Percentiles rank a stretch among this genome's conserved stretches.
Evolutionary conservation across 1,140 invertebrate genomes (phyloP).

Genomic region (Pinna nobilis): DNA sequence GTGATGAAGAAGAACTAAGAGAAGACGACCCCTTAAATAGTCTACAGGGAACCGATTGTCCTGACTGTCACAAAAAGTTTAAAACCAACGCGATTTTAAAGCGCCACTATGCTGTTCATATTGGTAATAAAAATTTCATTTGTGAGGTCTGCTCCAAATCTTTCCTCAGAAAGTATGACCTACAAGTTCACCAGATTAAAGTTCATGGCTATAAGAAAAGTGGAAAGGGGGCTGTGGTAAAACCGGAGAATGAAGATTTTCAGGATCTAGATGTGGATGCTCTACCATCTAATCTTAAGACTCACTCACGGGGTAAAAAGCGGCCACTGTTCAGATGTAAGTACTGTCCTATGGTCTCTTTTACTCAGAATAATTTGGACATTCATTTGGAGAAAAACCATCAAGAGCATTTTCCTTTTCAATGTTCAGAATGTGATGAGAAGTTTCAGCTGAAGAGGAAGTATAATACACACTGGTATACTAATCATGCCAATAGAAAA

Average conservation of each 20-base stretch:
- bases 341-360: background rate
- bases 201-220: slow-evolving; percentile 17
- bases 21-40: background rate
- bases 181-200: slow-evolving; percentile 30
- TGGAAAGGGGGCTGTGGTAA: slow-evolving; percentile 10
- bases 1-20: background rate
- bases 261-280: slow-evolving; percentile 10
- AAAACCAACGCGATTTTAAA: slow-evolving; percentile 7
- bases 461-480: slow-evolving; percentile 11
- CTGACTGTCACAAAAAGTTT: background rate
- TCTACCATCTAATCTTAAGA: background rate
- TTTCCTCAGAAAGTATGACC: slow-evolving; percentile 26
- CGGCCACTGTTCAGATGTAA: background rate
- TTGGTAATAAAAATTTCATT: slow-evolving; percentile 12
- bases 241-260: slow-evolving; percentile 7
- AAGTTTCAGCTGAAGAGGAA: slow-evolving; percentile 7
- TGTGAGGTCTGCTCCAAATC: slow-evolving; percentile 26
- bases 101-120: slow-evolving; percentile 22
- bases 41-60: slow-evolving; percentile 11
- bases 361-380: background rate
- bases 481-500: slow-evolving; percentile 4
- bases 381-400: slow-evolving; percentile 16
- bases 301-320: slow-evolving; percentile 7
- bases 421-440: slow-evolving; percentile 5
- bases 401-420: background rate